Conservation (phyloP, 2,888 invertebrate species). For the Syritta pipiens region DNA sequence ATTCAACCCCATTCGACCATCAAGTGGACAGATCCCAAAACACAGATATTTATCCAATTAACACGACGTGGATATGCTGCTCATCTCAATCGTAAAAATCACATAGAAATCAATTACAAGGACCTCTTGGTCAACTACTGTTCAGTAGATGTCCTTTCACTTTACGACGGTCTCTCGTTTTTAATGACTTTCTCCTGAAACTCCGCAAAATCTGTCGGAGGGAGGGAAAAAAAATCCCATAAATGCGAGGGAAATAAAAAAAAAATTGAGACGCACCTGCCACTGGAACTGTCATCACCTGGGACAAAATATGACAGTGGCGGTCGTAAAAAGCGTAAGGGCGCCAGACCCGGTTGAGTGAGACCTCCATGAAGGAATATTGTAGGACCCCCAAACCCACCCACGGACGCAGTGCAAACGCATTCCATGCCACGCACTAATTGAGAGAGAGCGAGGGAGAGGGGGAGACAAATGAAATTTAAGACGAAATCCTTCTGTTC, state of each 20-base stretch:
- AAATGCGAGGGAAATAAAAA: too few species aligned
- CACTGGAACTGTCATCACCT: slow-evolving; percentile 4
- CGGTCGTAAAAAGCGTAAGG: slow-evolving; percentile 32
- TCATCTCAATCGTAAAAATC: slow-evolving; percentile 44
- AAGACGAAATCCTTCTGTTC: slow-evolving; percentile 57
- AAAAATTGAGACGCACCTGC: slow-evolving; percentile 27
- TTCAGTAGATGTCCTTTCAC: slow-evolving; percentile 38
- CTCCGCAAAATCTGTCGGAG: slow-evolving; percentile 22
- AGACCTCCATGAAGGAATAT: too few species aligned
- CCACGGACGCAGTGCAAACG: slow-evolving; percentile 16
- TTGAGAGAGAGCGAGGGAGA: slow-evolving; percentile 37
- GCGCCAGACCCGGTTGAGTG: too few species aligned
- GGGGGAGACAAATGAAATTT: slow-evolving; percentile 52
- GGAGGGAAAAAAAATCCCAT: too few species aligned
- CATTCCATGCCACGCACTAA: slow-evolving; percentile 51
- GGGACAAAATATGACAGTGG: background rate
- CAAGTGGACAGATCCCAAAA: slow-evolving; percentile 52
- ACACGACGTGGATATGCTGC: slow-evolving; percentile 59
- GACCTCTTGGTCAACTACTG: slow-evolving; percentile 18
- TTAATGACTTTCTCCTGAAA: slow-evolving; percentile 41
- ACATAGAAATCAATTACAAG: slow-evolving; percentile 49
- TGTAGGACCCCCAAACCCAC: background rate
- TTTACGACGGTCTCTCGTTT: slow-evolving; percentile 33
- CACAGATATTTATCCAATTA: slow-evolving; percentile 65
- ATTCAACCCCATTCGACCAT: background rate